Percentiles rank a stretch among this genome's conserved stretches.
Evolutionary conservation across 92 coral and sea anemone genomes (phyloP).

Genomic region (Palythoa caribaeorum): DNA sequence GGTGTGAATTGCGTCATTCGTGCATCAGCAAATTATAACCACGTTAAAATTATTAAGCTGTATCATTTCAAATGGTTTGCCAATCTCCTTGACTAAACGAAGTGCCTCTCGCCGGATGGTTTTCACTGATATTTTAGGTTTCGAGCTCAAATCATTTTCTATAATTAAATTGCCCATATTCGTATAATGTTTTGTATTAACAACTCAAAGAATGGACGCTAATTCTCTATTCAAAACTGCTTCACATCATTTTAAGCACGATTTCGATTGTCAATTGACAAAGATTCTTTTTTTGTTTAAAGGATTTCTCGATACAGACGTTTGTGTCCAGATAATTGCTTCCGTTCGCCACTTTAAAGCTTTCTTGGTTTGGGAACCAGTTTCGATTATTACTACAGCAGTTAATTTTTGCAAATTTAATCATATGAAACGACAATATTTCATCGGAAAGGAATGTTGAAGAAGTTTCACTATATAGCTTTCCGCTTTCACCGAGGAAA

Average conservation of each 20-base stretch:
- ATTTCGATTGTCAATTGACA: not conserved
- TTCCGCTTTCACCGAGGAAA: too few species aligned
- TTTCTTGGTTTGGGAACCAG: too few species aligned
- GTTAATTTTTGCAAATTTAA: too few species aligned
- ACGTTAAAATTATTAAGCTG: not conserved
- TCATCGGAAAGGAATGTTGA: too few species aligned
- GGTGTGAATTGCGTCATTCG: constrained; percentile 1
- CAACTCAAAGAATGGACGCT: not conserved
- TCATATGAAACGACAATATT: too few species aligned
- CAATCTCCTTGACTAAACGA: constrained; percentile 6
- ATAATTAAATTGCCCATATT: not conserved
- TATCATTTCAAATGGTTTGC: constrained; percentile 12
- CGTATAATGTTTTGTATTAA: not conserved
- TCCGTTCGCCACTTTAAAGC: too few species aligned
- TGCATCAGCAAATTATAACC: not conserved
- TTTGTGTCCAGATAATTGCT: too few species aligned
- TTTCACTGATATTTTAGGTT: not conserved
- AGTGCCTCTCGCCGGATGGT: not conserved
- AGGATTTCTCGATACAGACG: too few species aligned
- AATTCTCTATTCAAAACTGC: not conserved
- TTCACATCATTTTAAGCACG: not conserved
- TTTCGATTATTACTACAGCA: too few species aligned
- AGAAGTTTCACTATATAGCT: too few species aligned
- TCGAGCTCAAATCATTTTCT: not conserved
- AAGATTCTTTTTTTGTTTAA: too few species aligned